Conservation (phyloP, 2,888 invertebrate species). For the Lacanobia wlatinum region DNA sequence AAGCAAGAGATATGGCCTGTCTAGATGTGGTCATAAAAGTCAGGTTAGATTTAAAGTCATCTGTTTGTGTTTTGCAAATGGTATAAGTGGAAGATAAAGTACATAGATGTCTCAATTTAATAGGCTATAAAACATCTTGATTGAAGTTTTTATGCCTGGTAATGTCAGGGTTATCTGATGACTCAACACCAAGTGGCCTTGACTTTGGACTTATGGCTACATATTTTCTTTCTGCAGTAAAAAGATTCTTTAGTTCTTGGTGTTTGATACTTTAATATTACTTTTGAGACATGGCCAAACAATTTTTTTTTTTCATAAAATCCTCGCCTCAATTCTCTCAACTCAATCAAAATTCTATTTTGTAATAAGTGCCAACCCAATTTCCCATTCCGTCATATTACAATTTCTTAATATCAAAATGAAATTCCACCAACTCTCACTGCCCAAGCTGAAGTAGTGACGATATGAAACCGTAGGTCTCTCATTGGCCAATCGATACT, state of each 20-base stretch:
- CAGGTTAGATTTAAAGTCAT: constrained; percentile 34
- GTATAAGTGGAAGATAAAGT: background rate
- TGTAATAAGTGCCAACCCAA: too few species aligned
- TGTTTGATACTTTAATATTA: too few species aligned
- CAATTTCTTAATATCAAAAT: too few species aligned
- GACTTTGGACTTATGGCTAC: background rate
- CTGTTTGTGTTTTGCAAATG: constrained; percentile 36
- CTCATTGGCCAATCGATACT: constrained; percentile 78
- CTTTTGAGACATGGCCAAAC: too few species aligned
- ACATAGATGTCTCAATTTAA: constrained; percentile 5
- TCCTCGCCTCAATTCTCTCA: too few species aligned
- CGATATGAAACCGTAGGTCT: constrained; percentile 23
- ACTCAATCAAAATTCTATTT: too few species aligned
- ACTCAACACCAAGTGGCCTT: background rate
- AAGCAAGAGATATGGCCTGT: constrained; percentile 44
- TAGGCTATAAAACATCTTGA: constrained; percentile 16
- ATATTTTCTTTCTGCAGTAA: background rate
- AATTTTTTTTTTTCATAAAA: too few species aligned
- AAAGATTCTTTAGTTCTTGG: background rate
- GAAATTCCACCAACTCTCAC: background rate
- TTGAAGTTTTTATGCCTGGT: constrained; percentile 13
- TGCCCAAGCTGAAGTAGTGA: constrained; percentile 14
- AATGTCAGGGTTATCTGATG: constrained; percentile 4
- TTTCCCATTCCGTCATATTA: too few species aligned
- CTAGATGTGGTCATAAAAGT: constrained; percentile 23